Conservation (phyloP, 2,888 invertebrate genomes). For the Seira musarum region DNA sequence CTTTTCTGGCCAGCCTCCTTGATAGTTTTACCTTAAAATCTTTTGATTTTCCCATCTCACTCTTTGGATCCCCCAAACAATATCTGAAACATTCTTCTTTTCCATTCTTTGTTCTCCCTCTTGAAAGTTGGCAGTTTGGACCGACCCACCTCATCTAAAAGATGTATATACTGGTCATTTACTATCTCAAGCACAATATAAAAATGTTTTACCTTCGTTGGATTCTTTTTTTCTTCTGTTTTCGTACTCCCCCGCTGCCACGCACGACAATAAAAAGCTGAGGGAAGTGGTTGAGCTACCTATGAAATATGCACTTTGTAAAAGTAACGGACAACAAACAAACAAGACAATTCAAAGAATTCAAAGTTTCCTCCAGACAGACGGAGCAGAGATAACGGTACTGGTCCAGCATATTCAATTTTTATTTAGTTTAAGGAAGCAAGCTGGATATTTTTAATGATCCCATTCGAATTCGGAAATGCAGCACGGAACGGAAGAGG, state of each 20-base stretch:
- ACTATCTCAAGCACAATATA: neutral
- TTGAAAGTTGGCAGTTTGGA: constrained; percentile 40
- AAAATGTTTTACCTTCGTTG: neutral
- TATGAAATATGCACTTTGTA: neutral
- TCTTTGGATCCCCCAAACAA: constrained; percentile 3
- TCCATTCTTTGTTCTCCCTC: neutral
- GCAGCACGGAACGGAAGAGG: neutral
- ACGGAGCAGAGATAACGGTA: too few relatives aligned
- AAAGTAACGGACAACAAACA: neutral
- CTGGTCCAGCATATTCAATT: constrained; percentile 5
- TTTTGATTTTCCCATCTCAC: neutral
- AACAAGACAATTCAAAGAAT: neutral
- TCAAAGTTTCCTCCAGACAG: neutral
- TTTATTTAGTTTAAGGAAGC: neutral
- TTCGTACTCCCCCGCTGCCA: constrained; percentile 11
- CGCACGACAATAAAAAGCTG: constrained; percentile 1
- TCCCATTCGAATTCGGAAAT: constrained; percentile 2
- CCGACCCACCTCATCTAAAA: constrained; percentile 40
- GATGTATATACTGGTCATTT: constrained; percentile 12
- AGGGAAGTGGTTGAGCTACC: neutral
- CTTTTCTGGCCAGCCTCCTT: constrained; percentile 1
- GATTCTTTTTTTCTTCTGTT: neutral
- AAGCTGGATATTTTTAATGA: constrained; percentile 8
- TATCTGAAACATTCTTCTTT: constrained; percentile 18
- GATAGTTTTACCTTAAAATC: constrained; percentile 1